A percentile compares a stretch with the other conserved stretches of the same genome.
Evolutionary conservation across 2,888 invertebrate species (phyloP).

Genomic region (Apodemia hepburni): DNA sequence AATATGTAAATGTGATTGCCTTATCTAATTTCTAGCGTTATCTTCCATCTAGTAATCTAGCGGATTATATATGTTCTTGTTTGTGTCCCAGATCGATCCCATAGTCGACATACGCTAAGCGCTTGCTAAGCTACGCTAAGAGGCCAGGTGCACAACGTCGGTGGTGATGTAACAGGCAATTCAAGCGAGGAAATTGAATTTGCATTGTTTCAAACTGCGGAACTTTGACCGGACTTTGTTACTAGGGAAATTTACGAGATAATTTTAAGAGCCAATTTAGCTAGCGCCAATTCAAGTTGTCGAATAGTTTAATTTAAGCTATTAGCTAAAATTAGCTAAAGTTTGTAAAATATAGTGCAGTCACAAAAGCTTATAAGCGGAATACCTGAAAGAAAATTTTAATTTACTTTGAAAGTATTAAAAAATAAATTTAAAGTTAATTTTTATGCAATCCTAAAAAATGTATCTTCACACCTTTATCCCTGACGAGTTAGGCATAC

Average conservation of each 20-base stretch:
- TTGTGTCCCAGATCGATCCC: background rate
- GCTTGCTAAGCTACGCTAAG: conserved; percentile 22
- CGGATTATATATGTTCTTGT: conserved; percentile 3
- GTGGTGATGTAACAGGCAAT: conserved; percentile 32
- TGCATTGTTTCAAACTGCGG: conserved; percentile 37
- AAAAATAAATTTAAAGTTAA: too few relatives aligned
- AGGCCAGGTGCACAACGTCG: conserved; percentile 15
- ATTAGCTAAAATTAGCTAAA: background rate
- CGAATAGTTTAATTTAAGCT: conserved; percentile 28
- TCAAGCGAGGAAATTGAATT: conserved; percentile 38
- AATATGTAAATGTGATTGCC: background rate
- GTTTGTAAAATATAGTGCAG: background rate
- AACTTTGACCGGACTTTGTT: conserved; percentile 36
- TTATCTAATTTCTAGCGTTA: background rate
- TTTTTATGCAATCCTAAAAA: too few relatives aligned
- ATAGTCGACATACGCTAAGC: conserved; percentile 3
- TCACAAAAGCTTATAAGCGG: background rate
- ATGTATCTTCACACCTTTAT: too few relatives aligned
- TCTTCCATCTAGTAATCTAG: background rate
- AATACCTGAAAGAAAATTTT: background rate
- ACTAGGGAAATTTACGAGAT: conserved; percentile 34
- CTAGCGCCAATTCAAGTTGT: conserved; percentile 24
- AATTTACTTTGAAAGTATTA: too few relatives aligned
- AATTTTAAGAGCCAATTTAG: conserved; percentile 31
- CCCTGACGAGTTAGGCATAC: too few relatives aligned